Conservation (phyloP, 2,888 invertebrate species). For the Himalopsyche kuldschensis region DNA sequence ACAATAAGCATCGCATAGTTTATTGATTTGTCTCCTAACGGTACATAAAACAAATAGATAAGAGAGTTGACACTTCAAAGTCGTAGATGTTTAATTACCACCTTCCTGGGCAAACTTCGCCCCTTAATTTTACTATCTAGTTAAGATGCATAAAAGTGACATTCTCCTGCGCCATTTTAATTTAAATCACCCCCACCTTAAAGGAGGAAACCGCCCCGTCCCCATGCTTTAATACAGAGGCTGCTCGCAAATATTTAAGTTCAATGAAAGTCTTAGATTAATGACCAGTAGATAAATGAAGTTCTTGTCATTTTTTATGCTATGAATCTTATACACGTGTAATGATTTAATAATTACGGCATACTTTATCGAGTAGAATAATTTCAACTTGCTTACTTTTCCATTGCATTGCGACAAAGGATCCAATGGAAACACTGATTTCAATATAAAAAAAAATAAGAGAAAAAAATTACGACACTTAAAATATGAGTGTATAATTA, state of each 20-base stretch:
- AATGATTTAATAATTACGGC: too few species aligned
- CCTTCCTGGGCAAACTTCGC: slow-evolving; percentile 39
- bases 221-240: not conserved
- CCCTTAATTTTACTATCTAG: slow-evolving; percentile 41
- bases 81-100: slow-evolving; percentile 40
- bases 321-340: too few species aligned
- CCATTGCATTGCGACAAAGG: too few species aligned
- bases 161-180: slow-evolving; percentile 41
- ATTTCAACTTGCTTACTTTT: too few species aligned
- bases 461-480: too few species aligned
- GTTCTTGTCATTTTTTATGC: too few species aligned
- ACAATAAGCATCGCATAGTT: not conserved
- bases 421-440: too few species aligned
- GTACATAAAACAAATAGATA: slow-evolving; percentile 39
- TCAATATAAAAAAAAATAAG: too few species aligned
- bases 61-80: slow-evolving; percentile 39
- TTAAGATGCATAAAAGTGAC: slow-evolving; percentile 41
- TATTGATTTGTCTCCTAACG: slow-evolving; percentile 36
- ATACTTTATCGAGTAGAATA: too few species aligned
- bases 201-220: not conserved
- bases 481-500: too few species aligned
- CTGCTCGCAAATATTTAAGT: not conserved
- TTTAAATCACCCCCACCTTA: slow-evolving; percentile 38
- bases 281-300: not conserved
- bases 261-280: not conserved